These are phyloP conservation scores for Tromatobia lineatoria DNA, from an alignment of 2,888 invertebrate species.

Conservation along the genomic window DNA sequence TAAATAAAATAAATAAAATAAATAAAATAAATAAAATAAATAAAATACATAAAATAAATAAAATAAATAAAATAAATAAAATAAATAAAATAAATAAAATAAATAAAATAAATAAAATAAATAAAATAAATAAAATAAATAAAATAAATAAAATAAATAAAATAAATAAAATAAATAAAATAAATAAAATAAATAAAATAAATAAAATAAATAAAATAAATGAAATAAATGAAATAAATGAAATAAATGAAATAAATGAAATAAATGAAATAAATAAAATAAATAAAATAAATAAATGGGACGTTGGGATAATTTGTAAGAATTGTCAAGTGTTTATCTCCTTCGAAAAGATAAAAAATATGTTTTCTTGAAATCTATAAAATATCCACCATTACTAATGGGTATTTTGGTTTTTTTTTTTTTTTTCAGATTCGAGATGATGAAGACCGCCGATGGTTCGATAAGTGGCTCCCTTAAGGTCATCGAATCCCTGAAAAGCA, in stretches of 20 bases:
- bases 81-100: no score
- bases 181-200: no score
- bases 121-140: neutral
- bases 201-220: no score
- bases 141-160: no score
- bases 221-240: no score
- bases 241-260: no score
- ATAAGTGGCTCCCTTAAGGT: conserved; percentile 88
- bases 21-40: no score
- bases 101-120: neutral
- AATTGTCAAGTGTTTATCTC: neutral
- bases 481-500: conserved; percentile 86
- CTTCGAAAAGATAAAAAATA: neutral
- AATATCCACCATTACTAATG: neutral
- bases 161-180: no score
- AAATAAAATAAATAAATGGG: neutral
- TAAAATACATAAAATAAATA: no score
- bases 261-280: neutral
- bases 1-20: neutral
- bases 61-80: no score
- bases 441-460: conserved; percentile 92
- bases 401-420: neutral
- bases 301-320: conserved; percentile 1
- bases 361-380: neutral
- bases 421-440: conserved; percentile 90